Conservation (phyloP, 2,113 vertebrate genomes). For the Malurus melanocephalus region DNA sequence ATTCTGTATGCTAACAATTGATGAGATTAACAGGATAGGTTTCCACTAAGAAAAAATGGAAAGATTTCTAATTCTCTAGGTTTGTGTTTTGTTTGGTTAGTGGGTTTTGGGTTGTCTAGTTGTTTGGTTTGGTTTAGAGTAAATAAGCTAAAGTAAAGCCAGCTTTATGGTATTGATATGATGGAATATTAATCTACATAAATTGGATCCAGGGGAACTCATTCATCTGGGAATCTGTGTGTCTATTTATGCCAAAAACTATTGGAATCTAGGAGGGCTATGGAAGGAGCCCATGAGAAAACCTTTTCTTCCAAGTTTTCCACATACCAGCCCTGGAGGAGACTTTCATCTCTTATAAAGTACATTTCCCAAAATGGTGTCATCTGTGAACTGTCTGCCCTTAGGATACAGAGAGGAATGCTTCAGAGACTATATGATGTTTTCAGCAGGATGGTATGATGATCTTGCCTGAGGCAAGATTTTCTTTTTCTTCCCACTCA, state of each 20-base stretch:
- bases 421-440: not conserved
- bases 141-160: not conserved
- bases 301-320: not conserved
- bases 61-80: not conserved
- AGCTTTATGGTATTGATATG: not conserved
- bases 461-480: not conserved
- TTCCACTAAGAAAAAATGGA: not conserved
- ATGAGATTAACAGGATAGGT: not conserved
- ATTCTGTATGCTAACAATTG: not conserved
- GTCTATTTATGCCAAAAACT: not conserved
- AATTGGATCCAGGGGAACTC: not conserved
- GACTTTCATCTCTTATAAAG: not conserved
- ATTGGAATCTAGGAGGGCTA: not conserved
- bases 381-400: not conserved
- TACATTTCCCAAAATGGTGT: not conserved
- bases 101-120: not conserved
- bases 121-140: not conserved
- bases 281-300: not conserved
- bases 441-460: not conserved
- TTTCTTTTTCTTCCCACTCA: not conserved
- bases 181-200: not conserved
- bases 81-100: not conserved
- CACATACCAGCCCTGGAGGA: not conserved
- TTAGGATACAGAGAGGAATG: not conserved
- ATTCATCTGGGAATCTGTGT: not conserved